A percentile compares a stretch with the other conserved stretches of the same genome.
phyloP scores from a whole-genome alignment of 2,888 invertebrate species.

The Drosophila meridiana region DNA sequence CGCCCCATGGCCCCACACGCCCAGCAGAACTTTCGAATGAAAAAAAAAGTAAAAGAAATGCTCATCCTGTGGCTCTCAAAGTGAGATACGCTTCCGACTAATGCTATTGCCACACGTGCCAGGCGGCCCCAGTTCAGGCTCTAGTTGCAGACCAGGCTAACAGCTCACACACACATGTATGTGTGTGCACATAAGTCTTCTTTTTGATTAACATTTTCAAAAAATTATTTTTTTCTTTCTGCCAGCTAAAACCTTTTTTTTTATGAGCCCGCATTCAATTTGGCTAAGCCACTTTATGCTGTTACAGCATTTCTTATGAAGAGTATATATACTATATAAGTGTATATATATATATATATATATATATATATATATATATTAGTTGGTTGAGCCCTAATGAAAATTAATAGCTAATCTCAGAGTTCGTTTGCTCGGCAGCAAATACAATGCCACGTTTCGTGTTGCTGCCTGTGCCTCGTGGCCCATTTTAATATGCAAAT shows the following conservation, averaged over 20 bases:
- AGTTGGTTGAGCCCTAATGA: conserved; percentile 27
- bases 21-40: conserved; percentile 42
- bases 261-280: conserved; percentile 35
- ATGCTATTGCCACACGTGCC: conserved; percentile 72
- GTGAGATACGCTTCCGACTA: conserved; percentile 75
- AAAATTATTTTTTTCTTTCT: neutral
- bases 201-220: conserved; percentile 35
- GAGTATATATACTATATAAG: neutral
- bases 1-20: conserved; percentile 29
- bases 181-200: neutral
- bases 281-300: conserved; percentile 23
- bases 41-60: conserved; percentile 68
- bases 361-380: conserved; percentile 5
- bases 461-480: neutral
- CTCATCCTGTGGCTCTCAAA: conserved; percentile 67
- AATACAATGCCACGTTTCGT: neutral
- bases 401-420: conserved; percentile 65
- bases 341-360: conserved; percentile 1
- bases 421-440: conserved; percentile 11
- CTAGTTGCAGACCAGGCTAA: neutral
- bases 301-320: neutral
- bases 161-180: neutral
- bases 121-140: neutral
- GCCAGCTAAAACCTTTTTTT: conserved; percentile 14
- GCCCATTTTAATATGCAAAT: conserved; percentile 60